phyloP scores from a whole-genome alignment of 92 coral and sea anemone genomes.

The Chrysogorgia sp. region DNA sequence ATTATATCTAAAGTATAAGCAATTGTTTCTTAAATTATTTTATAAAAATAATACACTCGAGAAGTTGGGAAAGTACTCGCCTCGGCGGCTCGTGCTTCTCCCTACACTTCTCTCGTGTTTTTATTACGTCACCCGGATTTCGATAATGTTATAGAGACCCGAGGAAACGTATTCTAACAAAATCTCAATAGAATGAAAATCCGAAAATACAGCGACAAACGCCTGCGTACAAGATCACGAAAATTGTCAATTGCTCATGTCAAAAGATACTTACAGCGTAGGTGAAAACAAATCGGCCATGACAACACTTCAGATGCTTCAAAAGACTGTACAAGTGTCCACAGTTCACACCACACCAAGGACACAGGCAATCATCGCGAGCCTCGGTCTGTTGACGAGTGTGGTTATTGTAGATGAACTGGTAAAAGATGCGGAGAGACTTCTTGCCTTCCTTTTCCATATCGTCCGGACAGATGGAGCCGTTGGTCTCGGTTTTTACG shows the following conservation, averaged over 20 bases:
- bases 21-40: too few relatives aligned
- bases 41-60: too few relatives aligned
- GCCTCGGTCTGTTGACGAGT: conserved; percentile 99
- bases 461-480: conserved; percentile 60
- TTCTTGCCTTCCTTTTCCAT: conserved; percentile 63
- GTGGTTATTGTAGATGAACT: conserved; percentile 94
- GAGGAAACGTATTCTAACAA: not conserved
- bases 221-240: too few relatives aligned
- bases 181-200: not conserved
- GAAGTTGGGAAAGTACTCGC: too few relatives aligned
- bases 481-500: conserved; percentile 56
- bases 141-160: too few relatives aligned
- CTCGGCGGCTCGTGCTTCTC: too few relatives aligned
- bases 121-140: too few relatives aligned
- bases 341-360: conserved; percentile 98
- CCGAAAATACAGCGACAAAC: not conserved
- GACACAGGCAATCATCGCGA: conserved; percentile 85
- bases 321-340: conserved; percentile 81
- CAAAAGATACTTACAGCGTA: conserved; percentile 83
- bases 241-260: too few relatives aligned
- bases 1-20: too few relatives aligned
- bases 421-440: conserved; percentile 82
- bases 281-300: conserved; percentile 88
- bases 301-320: conserved; percentile 92
- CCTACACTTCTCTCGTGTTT: too few relatives aligned